Conservation (phyloP, 2,797 vertebrate genomes). For the Acipenser oxyrinchus region DNA sequence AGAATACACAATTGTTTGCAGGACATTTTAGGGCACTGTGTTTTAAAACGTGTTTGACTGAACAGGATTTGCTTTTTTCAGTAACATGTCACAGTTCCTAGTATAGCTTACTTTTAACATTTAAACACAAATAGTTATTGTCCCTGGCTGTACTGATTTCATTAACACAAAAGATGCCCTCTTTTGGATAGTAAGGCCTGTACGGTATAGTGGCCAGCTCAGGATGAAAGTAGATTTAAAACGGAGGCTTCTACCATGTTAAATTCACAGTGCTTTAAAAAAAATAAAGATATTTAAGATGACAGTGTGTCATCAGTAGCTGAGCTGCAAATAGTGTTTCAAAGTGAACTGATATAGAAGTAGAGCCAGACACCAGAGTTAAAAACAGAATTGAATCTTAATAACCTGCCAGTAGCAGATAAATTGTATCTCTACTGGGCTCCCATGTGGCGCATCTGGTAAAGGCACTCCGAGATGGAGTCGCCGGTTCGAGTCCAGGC, state of each 20-base stretch:
- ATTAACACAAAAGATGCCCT: not conserved
- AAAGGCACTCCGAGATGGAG: constrained; percentile 10
- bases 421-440: constrained; percentile 18
- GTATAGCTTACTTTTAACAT: no score
- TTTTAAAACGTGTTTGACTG: no score
- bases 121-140: no score
- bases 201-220: not conserved
- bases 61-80: no score
- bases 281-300: not conserved
- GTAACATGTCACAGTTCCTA: no score
- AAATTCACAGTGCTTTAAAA: no score
- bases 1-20: no score
- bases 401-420: constrained; percentile 21
- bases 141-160: no score
- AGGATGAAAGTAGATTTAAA: no score
- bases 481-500: no score
- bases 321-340: constrained; percentile 6
- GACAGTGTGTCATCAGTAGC: not conserved
- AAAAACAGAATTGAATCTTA: constrained; percentile 12
- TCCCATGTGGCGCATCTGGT: not conserved
- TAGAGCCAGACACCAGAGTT: not conserved
- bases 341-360: constrained; percentile 11
- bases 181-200: not conserved
- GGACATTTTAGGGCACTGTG: no score
- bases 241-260: not conserved